Percentiles rank a stretch among this genome's conserved stretches.
Conservation (phyloP, 2,888 invertebrate species). For the Pimpla rufipes region DNA sequence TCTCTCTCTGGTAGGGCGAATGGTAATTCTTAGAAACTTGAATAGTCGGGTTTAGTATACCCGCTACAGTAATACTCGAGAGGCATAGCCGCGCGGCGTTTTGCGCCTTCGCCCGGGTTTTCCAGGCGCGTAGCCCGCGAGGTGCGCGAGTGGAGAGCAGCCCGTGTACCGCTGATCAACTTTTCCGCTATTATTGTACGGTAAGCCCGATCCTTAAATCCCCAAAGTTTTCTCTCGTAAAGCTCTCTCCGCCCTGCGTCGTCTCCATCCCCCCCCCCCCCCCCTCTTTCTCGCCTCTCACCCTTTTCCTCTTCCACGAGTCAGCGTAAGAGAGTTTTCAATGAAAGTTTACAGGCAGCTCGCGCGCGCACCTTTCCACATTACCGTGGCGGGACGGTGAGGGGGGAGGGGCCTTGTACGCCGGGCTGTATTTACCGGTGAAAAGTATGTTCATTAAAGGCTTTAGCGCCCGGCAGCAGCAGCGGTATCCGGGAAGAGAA, state of each 20-base stretch:
- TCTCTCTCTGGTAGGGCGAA: constrained; percentile 10
- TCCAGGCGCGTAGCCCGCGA: neutral
- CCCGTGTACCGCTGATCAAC: constrained; percentile 53
- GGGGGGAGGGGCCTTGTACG: neutral
- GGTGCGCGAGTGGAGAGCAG: neutral
- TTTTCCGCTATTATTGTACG: constrained; percentile 60
- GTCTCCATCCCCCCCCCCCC: too few relatives aligned
- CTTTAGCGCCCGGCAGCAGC: neutral
- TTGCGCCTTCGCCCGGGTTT: neutral
- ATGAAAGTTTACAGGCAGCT: constrained; percentile 58
- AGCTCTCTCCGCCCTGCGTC: constrained; percentile 6
- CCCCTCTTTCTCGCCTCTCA: neutral
- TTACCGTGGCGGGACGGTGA: neutral
- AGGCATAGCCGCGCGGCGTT: neutral
- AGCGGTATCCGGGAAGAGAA: neutral
- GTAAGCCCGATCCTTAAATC: constrained; percentile 55
- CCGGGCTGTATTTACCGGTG: constrained; percentile 26
- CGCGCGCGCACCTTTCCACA: constrained; percentile 35
- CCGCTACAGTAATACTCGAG: constrained; percentile 23
- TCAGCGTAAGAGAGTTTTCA: constrained; percentile 55
- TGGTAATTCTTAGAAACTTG: constrained; percentile 56
- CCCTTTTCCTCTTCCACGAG: constrained; percentile 47
- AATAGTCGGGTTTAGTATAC: constrained; percentile 43
- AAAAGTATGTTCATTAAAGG: constrained; percentile 58
- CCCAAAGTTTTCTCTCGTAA: constrained; percentile 56